Conservation (phyloP, 30 jellyfish, hydroid and myxozoan genomes). For the Aurelia sp. region DNA sequence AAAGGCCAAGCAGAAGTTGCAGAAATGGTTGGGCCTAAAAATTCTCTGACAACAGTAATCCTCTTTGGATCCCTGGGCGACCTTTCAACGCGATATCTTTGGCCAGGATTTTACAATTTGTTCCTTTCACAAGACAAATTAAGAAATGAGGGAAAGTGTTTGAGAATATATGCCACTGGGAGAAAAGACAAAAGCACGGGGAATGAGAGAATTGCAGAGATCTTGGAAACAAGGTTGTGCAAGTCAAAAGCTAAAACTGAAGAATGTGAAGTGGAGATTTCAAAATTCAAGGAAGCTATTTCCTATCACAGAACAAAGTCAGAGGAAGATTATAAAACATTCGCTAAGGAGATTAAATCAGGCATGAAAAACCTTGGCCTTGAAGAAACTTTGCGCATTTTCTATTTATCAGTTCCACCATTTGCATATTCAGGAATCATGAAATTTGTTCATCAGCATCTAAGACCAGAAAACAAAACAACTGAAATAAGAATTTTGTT, state of each 20-base stretch:
- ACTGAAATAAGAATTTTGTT: conserved; percentile 45
- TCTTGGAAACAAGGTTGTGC: conserved; percentile 1
- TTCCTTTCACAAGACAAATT: not conserved
- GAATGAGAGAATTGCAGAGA: not conserved
- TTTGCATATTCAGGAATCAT: conserved; percentile 54
- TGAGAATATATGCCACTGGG: conserved; percentile 52
- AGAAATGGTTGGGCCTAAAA: too few relatives aligned
- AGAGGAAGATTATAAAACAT: conserved; percentile 20
- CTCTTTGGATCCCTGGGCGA: conserved; percentile 79
- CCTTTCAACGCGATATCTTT: conserved; percentile 60
- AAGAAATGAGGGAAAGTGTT: not conserved
- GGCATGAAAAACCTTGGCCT: not conserved
- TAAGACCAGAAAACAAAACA: conserved; percentile 3
- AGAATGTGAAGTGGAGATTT: not conserved
- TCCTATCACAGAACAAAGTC: conserved; percentile 43
- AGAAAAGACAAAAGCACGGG: conserved; percentile 35
- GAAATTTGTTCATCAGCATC: conserved; percentile 15
- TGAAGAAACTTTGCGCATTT: conserved; percentile 9
- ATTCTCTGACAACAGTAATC: conserved; percentile 43
- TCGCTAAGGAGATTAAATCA: not conserved
- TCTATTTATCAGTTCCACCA: conserved; percentile 79
- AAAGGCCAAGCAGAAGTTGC: too few relatives aligned
- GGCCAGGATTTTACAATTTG: conserved; percentile 66
- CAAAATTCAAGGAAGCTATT: not conserved
- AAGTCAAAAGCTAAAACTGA: not conserved